These are phyloP conservation scores for Dicranocentrus wangi DNA, from an alignment of 2,888 invertebrate species.

Conservation along the genomic window DNA sequence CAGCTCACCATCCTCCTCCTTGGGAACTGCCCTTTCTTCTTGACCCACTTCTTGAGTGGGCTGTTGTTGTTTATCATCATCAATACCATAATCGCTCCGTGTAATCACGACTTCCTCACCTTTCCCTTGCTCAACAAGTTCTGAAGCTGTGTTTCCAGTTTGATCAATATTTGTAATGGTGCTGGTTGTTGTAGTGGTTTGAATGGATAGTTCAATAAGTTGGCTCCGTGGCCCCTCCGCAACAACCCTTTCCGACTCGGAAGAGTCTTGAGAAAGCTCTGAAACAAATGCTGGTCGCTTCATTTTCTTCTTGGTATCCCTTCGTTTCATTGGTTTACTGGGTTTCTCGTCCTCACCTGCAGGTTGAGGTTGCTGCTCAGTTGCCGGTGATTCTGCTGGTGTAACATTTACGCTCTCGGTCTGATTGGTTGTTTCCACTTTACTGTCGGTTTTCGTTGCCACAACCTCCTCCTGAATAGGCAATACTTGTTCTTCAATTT, in stretches of 20 bases:
- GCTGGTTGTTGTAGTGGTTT: neutral
- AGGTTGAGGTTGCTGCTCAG: neutral
- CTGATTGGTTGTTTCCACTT: no score
- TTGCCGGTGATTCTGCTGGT: neutral
- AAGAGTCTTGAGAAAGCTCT: conserved; percentile 6
- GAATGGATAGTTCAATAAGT: conserved; percentile 44
- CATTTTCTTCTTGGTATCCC: conserved; percentile 65
- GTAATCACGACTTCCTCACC: conserved; percentile 8
- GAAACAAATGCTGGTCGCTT: conserved; percentile 61
- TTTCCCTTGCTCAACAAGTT: conserved; percentile 35
- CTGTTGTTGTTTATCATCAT: neutral
- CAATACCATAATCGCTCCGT: conserved; percentile 1
- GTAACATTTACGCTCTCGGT: neutral
- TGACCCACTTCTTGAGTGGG: neutral
- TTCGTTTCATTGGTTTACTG: conserved; percentile 54
- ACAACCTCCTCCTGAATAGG: conserved; percentile 3
- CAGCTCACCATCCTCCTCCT: neutral
- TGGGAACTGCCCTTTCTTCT: neutral
- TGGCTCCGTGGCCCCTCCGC: neutral
- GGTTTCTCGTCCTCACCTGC: conserved; percentile 24
- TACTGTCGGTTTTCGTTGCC: neutral
- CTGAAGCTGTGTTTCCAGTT: conserved; percentile 14
- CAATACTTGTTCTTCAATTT: conserved; percentile 31
- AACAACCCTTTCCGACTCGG: neutral
- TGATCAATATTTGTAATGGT: conserved; percentile 45